These are phyloP conservation scores for Rhamnusium bicolor DNA, from an alignment of 2,888 invertebrate genomes.

Conservation along the genomic window DNA sequence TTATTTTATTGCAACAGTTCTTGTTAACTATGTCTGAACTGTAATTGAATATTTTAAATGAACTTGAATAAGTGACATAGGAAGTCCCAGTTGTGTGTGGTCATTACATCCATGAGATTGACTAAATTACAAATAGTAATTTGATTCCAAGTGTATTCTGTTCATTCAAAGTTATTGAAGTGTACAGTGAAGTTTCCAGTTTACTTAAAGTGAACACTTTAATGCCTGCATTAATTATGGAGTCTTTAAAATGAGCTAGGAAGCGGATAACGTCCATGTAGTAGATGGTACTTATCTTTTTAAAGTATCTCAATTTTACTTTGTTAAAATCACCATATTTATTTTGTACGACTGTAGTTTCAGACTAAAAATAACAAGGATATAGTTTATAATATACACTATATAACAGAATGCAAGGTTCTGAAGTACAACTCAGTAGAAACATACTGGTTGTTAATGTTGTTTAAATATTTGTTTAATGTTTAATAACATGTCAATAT, in stretches of 20 bases:
- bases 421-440: too few species aligned
- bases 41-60: constrained; percentile 4
- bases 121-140: constrained; percentile 11
- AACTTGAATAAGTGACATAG: constrained; percentile 12
- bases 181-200: background rate
- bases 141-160: constrained; percentile 9
- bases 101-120: constrained; percentile 4
- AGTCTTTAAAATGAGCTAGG: background rate
- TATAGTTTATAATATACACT: too few species aligned
- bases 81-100: constrained; percentile 26
- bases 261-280: background rate
- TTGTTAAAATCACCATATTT: background rate
- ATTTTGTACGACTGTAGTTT: background rate
- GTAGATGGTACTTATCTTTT: background rate
- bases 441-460: too few species aligned
- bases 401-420: too few species aligned
- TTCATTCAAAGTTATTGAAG: constrained; percentile 4
- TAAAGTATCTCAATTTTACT: background rate
- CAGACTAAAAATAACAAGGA: too few species aligned
- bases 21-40: background rate
- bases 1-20: background rate
- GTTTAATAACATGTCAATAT: too few species aligned
- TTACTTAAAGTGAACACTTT: background rate
- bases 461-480: too few species aligned
- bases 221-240: background rate